phyloP scores from a whole-genome alignment of 1,140 invertebrate species.

The Paracyclopina nana region DNA sequence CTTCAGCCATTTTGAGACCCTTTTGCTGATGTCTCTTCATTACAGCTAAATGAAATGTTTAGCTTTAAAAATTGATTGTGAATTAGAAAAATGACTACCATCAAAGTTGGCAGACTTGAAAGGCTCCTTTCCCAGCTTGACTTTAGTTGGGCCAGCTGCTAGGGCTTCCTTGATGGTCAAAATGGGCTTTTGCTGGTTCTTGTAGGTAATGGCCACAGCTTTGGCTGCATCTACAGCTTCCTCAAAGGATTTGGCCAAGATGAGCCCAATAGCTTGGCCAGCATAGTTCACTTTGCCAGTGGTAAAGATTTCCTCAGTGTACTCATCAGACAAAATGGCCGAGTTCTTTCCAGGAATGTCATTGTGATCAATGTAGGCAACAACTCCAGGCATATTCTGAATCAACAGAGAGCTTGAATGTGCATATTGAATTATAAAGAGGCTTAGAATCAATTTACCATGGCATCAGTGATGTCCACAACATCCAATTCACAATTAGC shows the following conservation, averaged over 20 bases:
- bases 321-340: slow-evolving; percentile 19
- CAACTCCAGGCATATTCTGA: slow-evolving; percentile 25
- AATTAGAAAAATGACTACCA: no score
- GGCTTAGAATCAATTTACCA: slow-evolving; percentile 19
- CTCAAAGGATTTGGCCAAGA: slow-evolving; percentile 27
- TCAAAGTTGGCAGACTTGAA: no score
- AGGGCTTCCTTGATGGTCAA: slow-evolving; percentile 28
- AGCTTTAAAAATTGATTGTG: no score
- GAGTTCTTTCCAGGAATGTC: slow-evolving; percentile 27
- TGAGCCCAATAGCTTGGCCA: slow-evolving; percentile 29
- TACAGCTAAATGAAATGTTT: no score
- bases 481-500: slow-evolving; percentile 24
- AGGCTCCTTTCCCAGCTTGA: no score
- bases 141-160: no score
- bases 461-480: slow-evolving; percentile 24
- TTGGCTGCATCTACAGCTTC: slow-evolving; percentile 26
- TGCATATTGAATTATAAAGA: no score
- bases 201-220: slow-evolving; percentile 27
- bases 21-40: no score
- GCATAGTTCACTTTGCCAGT: slow-evolving; percentile 36
- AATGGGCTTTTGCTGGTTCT: slow-evolving; percentile 26
- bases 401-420: not conserved
- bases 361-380: slow-evolving; percentile 26
- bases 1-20: no score
- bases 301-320: slow-evolving; percentile 26